Evolutionary conservation across 2,888 invertebrate genomes (phyloP).

Genomic region (Lymantria dispar): DNA sequence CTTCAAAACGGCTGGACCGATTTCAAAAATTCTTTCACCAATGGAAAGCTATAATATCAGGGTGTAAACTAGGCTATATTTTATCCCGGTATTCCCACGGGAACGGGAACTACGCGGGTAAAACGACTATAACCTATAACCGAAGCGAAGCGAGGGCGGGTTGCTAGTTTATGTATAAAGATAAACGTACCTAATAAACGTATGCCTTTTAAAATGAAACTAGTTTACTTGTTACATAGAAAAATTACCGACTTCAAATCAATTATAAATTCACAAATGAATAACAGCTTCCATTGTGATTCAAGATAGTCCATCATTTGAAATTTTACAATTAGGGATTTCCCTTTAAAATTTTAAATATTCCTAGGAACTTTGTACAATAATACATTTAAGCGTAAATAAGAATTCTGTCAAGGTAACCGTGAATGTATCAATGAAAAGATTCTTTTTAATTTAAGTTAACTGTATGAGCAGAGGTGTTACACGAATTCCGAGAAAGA

Average conservation of each 20-base stretch:
- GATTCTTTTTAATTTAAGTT: conserved; percentile 41
- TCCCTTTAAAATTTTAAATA: conserved; percentile 21
- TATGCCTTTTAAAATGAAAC: background rate
- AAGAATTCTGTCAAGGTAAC: conserved; percentile 39
- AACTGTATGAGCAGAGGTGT: conserved; percentile 22
- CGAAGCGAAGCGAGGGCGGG: no score
- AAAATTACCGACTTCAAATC: conserved; percentile 42
- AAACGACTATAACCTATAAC: no score
- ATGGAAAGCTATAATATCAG: no score
- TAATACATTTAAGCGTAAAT: conserved; percentile 34
- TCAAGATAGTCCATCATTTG: conserved; percentile 50
- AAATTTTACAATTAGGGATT: conserved; percentile 27
- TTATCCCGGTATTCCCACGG: no score
- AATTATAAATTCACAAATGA: conserved; percentile 29
- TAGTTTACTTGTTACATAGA: conserved; percentile 2
- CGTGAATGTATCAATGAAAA: conserved; percentile 42
- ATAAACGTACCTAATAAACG: no score
- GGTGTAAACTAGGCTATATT: no score
- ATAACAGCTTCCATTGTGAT: conserved; percentile 49
- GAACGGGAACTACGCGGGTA: no score
- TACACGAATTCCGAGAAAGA: conserved; percentile 54
- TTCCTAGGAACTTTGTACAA: conserved; percentile 31
- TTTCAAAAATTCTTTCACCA: no score
- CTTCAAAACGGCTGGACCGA: no score
- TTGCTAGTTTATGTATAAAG: no score